Conservation (phyloP, 2,888 invertebrate species). For the Macropis europaea region DNA sequence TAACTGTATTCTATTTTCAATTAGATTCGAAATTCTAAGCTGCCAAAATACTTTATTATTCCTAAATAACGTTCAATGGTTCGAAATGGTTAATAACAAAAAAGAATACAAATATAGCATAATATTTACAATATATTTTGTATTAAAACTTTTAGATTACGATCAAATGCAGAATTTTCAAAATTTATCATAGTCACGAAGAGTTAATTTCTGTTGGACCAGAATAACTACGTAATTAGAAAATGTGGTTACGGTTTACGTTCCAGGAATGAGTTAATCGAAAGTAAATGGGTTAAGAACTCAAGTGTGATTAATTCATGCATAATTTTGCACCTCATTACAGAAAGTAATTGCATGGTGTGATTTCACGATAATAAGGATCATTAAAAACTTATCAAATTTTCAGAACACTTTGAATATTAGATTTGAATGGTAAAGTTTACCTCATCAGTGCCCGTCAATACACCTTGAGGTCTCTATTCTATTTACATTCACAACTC, state of each 20-base stretch:
- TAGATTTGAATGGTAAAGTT: not conserved
- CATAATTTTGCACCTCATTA: not conserved
- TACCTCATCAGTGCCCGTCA: not conserved
- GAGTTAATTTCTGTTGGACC: not conserved
- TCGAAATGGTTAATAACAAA: too few species aligned
- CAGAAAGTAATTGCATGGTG: not conserved
- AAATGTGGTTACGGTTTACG: not conserved
- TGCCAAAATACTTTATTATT: too few species aligned
- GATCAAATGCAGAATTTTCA: too few species aligned
- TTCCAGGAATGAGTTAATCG: constrained; percentile 3
- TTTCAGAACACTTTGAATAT: not conserved
- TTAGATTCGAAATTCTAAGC: too few species aligned
- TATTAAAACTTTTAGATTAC: too few species aligned
- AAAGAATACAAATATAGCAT: too few species aligned
- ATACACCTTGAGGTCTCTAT: not conserved
- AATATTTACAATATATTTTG: too few species aligned
- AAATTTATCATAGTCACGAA: not conserved
- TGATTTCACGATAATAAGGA: not conserved
- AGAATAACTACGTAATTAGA: not conserved
- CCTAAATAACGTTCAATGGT: too few species aligned
- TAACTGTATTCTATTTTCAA: too few species aligned
- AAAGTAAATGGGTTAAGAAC: constrained; percentile 4
- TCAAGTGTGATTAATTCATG: not conserved
- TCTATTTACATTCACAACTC: not conserved
- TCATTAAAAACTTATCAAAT: not conserved